Conservation (phyloP, 2,113 vertebrate species). For the Hepsetus odoe region DNA sequence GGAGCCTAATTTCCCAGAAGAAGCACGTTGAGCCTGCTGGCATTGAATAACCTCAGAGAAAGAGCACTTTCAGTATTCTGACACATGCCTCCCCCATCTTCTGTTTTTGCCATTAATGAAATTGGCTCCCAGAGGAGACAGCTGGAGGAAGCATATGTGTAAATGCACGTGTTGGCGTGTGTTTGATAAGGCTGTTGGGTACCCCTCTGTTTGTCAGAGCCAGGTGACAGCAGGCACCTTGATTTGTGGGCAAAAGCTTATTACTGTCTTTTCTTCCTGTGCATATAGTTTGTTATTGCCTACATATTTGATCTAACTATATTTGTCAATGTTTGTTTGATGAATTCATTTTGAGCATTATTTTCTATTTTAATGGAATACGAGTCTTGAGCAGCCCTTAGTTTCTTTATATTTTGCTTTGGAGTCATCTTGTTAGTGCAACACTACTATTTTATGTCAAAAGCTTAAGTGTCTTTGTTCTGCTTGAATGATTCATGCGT, state of each 20-base stretch:
- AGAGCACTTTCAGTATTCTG: neutral
- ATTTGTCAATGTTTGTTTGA: neutral
- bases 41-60: slow-evolving; percentile 1
- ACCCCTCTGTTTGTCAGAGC: slow-evolving; percentile 12
- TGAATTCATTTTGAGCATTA: neutral
- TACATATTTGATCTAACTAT: neutral
- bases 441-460: no score
- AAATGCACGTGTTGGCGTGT: slow-evolving; percentile 2
- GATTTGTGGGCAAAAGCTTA: neutral
- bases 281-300: neutral
- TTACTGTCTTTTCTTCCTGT: neutral
- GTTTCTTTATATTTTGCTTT: no score
- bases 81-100: neutral
- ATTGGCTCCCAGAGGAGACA: slow-evolving; percentile 27
- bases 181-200: slow-evolving; percentile 34
- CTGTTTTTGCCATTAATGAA: slow-evolving; percentile 31
- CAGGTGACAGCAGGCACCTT: slow-evolving; percentile 12
- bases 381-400: no score
- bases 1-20: neutral
- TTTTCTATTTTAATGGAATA: neutral
- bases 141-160: slow-evolving; percentile 14
- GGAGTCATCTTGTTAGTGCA: no score
- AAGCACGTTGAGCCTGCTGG: neutral
- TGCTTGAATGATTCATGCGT: no score
- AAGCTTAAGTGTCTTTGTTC: no score